Base-by-base conservation (phyloP, 1,140 invertebrate species). In the Aethina tumida region DNA sequence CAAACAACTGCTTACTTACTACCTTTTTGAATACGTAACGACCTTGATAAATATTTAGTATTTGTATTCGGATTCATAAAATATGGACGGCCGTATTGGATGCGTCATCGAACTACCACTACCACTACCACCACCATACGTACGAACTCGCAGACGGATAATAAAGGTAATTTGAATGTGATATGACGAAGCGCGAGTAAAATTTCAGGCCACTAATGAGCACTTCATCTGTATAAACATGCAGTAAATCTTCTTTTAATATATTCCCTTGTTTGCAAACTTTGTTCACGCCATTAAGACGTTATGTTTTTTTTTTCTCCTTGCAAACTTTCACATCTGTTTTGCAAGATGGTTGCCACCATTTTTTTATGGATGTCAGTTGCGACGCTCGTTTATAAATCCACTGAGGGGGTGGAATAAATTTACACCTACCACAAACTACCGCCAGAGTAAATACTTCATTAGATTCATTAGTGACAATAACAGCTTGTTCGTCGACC, bases 201-300 rank as follows among this genome's bases (percentile, higher is more conserved):
- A 45, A 45, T 45, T 45, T 40, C 42, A 45, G 29, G 29, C 39
- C 31, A 32, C 34, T 45, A 45, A 45, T 45, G 42, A 45, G 37
- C 34, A 13, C 37, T 40, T 39, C 37, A 45, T 39, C 38, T 31
- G 42, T 45, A 45, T 45, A 45, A 45, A 45, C 30, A 32, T 29
- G 31, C 42, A 29, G 30, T 45, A 31, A 40, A 45, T 45, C 37
- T 45, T 40, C 42, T 44, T 44, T 44, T 44, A 40, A 44, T 44
- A 44, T 44, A 44, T 44, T 44, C 42, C 17, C 15, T 18, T 39
- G 36, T 40, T 45, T 27, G 15, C 37, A 29, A 40, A 45, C 42
- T 45, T 45, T 32, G 16, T 45, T 37, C 19, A n/a, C 42, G 29
- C 42, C 37, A 45, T 45, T 43, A 43, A 43, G 41, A 43, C 35